Base-by-base conservation (phyloP, 2,113 vertebrate species). In the Nothoprocta perdicaria region DNA sequence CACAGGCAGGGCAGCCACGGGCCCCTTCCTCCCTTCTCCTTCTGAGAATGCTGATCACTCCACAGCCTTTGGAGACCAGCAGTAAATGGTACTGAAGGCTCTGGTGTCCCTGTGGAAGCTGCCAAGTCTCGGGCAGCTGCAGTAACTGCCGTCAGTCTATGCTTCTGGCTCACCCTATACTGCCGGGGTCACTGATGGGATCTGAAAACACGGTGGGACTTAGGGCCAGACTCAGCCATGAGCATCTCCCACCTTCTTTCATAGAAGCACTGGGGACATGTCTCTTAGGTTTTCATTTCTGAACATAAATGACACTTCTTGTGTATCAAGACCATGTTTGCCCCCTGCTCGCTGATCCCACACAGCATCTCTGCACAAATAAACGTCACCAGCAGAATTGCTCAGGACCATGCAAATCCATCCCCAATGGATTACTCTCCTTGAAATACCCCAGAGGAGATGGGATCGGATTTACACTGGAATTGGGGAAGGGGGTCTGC, bases 21-120 rank as follows among this genome's bases (percentile, higher is more conserved):
- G 45, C 15, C 45, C 16, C 45, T 45, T 45, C 45, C 45, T 48
- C 46, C 19, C 35, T 38, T 38, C 35, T 38, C 8, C 35, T 94
- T 68, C 93, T 74, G 84, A 57, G 67, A 40, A n/a, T 4, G 0
- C 77, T 66, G 89, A 84, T 91, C 83, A 63, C 69, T 76, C 74
- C 35, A 74, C 87, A 11, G 74, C 73, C 87, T 85, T 82, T 82
- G 48, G 95, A 94, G 87, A 57, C 82, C 48, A 1, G 4, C 84
- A 88, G 2, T 82, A 82, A 92, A 77, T 2, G 67, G 55, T 33
- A 48, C 57, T 35, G 35, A 90, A 77, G 66, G 86, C 88, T 72
- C 93, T 1, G 27, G 84, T 60, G 86, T 61, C 45, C 33, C 72
- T 35, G 68, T 9, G 40, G 72, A 88, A 40, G 76, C 84, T 85